A percentile compares a stretch with the other conserved stretches of the same genome.
Evolutionary conservation across 2,113 vertebrate species (phyloP).

Genomic region (Catharus fuscescens): DNA sequence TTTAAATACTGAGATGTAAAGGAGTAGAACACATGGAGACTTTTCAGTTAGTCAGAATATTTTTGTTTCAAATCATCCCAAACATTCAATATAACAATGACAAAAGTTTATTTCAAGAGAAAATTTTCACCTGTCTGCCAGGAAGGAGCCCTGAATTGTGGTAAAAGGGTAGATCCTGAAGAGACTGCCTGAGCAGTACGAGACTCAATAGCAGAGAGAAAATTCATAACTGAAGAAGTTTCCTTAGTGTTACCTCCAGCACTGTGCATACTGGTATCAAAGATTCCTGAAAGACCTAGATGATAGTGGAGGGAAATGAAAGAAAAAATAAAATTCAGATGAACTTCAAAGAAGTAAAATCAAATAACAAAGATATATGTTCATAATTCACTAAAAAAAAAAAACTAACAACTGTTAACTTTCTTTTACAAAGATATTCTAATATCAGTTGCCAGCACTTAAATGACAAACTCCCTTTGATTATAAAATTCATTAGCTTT

Average conservation of each 20-base stretch:
- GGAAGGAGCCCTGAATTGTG: conserved; percentile 91
- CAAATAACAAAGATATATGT: neutral
- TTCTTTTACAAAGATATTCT: neutral
- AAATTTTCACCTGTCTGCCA: conserved; percentile 89
- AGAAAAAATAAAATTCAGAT: conserved; percentile 21
- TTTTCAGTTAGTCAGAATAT: neutral
- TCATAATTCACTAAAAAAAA: neutral
- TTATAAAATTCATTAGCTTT: neutral
- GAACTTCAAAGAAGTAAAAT: neutral
- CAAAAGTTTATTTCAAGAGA: neutral
- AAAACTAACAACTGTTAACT: neutral
- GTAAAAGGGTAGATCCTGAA: conserved; percentile 89
- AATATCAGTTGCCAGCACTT: neutral
- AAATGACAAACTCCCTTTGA: neutral
- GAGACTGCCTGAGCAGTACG: conserved; percentile 90
- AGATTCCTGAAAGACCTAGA: conserved; percentile 84
- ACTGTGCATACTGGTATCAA: conserved; percentile 84
- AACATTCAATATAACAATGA: neutral
- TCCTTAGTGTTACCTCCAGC: conserved; percentile 89
- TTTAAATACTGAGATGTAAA: neutral
- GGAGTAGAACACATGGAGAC: neutral
- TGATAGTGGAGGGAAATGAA: neutral
- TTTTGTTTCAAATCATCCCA: neutral
- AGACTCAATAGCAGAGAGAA: conserved; percentile 92
- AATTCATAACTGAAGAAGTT: conserved; percentile 93